phyloP scores from a whole-genome alignment of 2,113 vertebrate species.

The Odontesthes bonariensis region DNA sequence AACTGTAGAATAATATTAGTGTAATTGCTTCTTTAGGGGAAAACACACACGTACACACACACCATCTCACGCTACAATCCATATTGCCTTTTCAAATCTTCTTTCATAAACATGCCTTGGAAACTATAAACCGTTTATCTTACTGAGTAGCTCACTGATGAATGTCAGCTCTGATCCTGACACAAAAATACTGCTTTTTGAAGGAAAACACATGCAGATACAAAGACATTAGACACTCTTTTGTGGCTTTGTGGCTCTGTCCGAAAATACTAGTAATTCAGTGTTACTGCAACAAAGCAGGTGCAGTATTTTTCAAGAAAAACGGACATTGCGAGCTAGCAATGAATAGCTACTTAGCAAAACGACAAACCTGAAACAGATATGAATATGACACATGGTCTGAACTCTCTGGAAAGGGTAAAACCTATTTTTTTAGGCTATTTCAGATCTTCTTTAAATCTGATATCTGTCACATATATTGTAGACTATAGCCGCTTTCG shows the following conservation, averaged over 20 bases:
- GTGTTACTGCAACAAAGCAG: neutral
- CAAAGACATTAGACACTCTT: neutral
- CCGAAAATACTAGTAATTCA: slow-evolving; percentile 4
- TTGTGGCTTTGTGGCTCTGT: slow-evolving; percentile 7
- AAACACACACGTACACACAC: slow-evolving; percentile 11
- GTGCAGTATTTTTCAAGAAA: neutral
- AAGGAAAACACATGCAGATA: neutral
- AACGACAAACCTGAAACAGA: neutral
- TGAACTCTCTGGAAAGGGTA: slow-evolving; percentile 7
- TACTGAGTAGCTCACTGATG: slow-evolving; percentile 8
- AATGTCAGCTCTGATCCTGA: slow-evolving; percentile 10
- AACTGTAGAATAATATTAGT: slow-evolving; percentile 52
- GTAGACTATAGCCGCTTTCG: no score
- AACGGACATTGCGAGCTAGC: neutral
- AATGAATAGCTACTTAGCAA: neutral
- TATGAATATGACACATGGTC: neutral
- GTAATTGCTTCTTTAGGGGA: slow-evolving; percentile 30
- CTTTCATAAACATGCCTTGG: slow-evolving; percentile 37
- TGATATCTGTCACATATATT: slow-evolving; percentile 32
- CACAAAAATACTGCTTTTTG: slow-evolving; percentile 8
- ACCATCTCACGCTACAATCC: slow-evolving; percentile 4
- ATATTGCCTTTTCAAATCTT: slow-evolving; percentile 25
- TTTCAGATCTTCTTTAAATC: slow-evolving; percentile 8
- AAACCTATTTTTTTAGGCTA: slow-evolving; percentile 13
- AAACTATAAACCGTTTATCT: slow-evolving; percentile 43